A percentile compares a stretch with the other conserved stretches of the same genome.
phyloP scores from a whole-genome alignment of 92 coral and sea anemone genomes.

The Hydrozoanthus gracilis region DNA sequence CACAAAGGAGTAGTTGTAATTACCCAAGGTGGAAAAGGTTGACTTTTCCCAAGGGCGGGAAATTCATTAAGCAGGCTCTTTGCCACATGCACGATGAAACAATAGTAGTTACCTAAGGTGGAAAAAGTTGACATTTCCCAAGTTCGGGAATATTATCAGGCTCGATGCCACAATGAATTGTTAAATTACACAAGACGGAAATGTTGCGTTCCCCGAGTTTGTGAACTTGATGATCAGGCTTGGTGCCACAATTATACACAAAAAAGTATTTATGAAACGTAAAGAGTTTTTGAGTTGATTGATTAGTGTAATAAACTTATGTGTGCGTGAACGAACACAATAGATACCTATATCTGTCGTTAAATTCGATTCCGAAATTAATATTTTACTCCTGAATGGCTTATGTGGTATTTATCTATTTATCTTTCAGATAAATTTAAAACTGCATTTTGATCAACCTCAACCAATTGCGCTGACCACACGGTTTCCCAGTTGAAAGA shows the following conservation, averaged over 20 bases:
- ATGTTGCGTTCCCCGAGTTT: no score
- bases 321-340: neutral
- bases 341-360: neutral
- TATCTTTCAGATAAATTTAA: no score
- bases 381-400: no score
- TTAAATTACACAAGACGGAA: no score
- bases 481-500: no score
- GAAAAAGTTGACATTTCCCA: neutral
- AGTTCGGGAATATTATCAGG: no score
- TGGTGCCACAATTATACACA: no score
- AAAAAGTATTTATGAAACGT: no score
- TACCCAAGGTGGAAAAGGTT: conserved; percentile 21
- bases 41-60: neutral
- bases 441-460: no score
- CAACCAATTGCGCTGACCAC: no score
- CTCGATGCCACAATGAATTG: neutral
- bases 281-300: neutral
- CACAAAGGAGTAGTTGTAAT: neutral
- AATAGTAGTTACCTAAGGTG: neutral
- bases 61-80: neutral
- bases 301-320: neutral
- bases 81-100: neutral
- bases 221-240: no score
- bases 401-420: no score
- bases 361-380: neutral